Conservation (phyloP, 2,888 invertebrate species). For the Sialis fuliginosa region DNA sequence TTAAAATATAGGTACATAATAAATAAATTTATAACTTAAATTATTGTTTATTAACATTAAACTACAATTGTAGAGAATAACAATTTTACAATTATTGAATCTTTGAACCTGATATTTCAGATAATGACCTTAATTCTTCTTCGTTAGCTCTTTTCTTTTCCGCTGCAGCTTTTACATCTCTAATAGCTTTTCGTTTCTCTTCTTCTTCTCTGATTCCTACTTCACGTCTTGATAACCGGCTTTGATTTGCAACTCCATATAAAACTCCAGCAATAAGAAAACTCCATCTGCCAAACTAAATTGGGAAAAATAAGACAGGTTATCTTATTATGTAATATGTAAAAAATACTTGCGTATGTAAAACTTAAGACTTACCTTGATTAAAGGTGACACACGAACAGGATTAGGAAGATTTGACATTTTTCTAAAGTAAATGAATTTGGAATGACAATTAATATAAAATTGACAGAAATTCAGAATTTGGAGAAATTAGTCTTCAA, state of each 20-base stretch:
- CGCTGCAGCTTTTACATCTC: conserved; percentile 51
- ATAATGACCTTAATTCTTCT: conserved; percentile 24
- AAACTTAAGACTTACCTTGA: conserved; percentile 38
- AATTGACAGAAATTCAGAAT: no score
- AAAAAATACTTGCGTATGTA: no score
- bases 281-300: conserved; percentile 68
- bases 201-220: conserved; percentile 45
- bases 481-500: no score
- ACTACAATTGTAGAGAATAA: no score
- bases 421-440: no score
- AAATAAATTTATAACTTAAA: no score
- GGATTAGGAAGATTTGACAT: conserved; percentile 35
- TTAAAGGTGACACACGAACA: conserved; percentile 63
- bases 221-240: conserved; percentile 47
- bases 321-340: neutral
- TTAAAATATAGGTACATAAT: no score
- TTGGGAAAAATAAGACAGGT: conserved; percentile 8
- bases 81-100: neutral
- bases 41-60: no score
- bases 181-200: conserved; percentile 42
- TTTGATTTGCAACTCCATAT: conserved; percentile 60
- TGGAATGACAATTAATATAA: no score
- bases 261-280: conserved; percentile 51
- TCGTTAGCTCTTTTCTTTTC: conserved; percentile 49
- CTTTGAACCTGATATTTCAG: conserved; percentile 14